Percentiles rank a stretch among this genome's conserved stretches.
phyloP scores from a whole-genome alignment of 1,140 invertebrate species.

The Panulirus ornatus region DNA sequence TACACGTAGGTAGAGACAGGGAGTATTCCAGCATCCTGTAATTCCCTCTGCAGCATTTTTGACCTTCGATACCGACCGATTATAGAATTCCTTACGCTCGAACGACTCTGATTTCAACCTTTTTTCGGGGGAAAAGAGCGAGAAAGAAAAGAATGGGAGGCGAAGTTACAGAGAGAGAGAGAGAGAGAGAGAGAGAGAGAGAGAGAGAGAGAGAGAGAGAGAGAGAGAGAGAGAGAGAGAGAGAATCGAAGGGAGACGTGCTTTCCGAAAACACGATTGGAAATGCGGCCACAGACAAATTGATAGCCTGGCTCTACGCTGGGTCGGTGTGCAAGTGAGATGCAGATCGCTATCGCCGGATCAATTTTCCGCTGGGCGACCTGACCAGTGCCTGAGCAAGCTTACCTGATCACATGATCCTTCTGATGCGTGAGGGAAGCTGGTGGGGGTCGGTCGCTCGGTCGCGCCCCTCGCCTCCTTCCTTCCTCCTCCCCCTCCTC shows the following conservation, averaged over 20 bases:
- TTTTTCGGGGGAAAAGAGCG: not conserved
- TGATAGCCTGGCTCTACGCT: slow-evolving; percentile 46
- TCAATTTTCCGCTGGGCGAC: slow-evolving; percentile 46
- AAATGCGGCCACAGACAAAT: slow-evolving; percentile 29
- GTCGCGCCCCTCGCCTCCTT: not conserved
- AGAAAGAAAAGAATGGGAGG: slow-evolving; percentile 10
- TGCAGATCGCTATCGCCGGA: slow-evolving; percentile 48
- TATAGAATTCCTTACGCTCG: not conserved
- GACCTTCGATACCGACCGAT: not conserved
- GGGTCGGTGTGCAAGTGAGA: slow-evolving; percentile 36
- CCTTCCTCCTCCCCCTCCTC: not conserved
- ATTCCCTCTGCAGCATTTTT: not conserved
- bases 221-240: not conserved
- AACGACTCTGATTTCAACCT: not conserved
- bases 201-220: not conserved
- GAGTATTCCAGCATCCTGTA: not conserved
- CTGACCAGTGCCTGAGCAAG: not conserved
- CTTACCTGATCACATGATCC: slow-evolving; percentile 25
- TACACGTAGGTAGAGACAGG: no score
- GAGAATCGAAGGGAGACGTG: not conserved
- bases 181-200: not conserved
- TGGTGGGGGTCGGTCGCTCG: not conserved
- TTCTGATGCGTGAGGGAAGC: slow-evolving; percentile 24
- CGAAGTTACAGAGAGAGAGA: not conserved
- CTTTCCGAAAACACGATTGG: not conserved